These are phyloP conservation scores for Andricus quercusramuli DNA, from an alignment of 2,888 invertebrate species.

Conservation along the genomic window DNA sequence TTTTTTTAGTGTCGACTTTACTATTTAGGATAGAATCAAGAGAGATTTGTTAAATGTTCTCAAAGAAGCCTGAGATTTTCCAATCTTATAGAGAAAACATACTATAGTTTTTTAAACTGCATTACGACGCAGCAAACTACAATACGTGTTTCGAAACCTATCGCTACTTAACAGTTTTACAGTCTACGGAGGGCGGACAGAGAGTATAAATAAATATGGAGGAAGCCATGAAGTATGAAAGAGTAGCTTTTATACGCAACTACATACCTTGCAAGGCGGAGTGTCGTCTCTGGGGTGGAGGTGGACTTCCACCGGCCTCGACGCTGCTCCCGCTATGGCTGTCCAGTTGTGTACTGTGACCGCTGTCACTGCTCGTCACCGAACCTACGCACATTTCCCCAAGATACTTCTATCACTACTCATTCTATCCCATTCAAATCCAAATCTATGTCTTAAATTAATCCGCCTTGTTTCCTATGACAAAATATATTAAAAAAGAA, in stretches of 20 bases:
- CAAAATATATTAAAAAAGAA: neutral
- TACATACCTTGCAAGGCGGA: conserved; percentile 78
- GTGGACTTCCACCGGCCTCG: conserved; percentile 80
- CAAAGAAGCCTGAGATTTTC: neutral
- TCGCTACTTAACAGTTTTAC: neutral
- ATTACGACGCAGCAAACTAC: conserved; percentile 2
- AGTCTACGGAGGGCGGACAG: conserved; percentile 15
- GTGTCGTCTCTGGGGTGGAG: conserved; percentile 80
- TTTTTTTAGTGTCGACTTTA: too few relatives aligned
- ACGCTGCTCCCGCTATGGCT: conserved; percentile 83
- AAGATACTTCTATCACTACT: conserved; percentile 76
- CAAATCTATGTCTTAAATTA: neutral
- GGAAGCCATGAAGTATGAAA: conserved; percentile 11
- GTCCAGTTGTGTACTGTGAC: conserved; percentile 89
- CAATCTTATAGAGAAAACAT: neutral
- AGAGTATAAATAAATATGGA: neutral
- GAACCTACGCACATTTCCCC: conserved; percentile 83
- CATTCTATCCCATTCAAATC: conserved; percentile 58
- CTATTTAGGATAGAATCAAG: too few relatives aligned
- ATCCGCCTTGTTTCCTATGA: neutral
- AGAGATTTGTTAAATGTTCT: neutral
- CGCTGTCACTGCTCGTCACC: conserved; percentile 95
- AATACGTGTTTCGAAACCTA: neutral
- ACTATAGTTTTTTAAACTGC: neutral
- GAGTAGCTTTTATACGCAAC: conserved; percentile 38